Conservation (phyloP, 2,797 vertebrate species). For the Masticophis lateralis region DNA sequence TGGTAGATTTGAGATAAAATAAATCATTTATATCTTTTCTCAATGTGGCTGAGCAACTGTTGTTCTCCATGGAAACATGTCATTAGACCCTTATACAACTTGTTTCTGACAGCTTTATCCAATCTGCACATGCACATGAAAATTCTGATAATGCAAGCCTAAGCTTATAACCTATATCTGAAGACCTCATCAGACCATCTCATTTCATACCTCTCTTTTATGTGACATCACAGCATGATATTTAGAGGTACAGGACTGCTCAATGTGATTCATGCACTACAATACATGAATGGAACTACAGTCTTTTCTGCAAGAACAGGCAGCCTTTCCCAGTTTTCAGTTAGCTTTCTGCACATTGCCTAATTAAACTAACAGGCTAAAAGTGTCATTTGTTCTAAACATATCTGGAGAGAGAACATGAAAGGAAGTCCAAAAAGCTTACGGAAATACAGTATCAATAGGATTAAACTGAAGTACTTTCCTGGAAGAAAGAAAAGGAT, state of each 20-base stretch:
- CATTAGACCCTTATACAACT: background rate
- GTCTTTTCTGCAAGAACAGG: background rate
- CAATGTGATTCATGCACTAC: background rate
- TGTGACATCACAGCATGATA: background rate
- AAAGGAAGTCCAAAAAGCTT: background rate
- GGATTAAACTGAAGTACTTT: background rate
- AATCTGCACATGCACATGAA: background rate
- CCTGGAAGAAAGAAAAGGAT: conserved; percentile 30
- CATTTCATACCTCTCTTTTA: background rate
- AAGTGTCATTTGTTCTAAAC: background rate
- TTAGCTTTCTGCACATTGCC: background rate
- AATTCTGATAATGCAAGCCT: background rate
- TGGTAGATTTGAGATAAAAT: background rate
- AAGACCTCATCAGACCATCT: background rate
- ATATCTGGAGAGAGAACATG: background rate
- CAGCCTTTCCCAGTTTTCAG: background rate
- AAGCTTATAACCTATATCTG: background rate
- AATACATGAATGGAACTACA: background rate
- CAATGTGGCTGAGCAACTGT: background rate
- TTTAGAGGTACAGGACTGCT: background rate
- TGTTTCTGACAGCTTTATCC: background rate
- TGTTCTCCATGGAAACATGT: background rate
- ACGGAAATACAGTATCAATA: background rate
- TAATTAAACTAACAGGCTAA: background rate
- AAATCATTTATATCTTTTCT: background rate